Conservation (phyloP, 2,888 invertebrate genomes). For the Epistrophe eligans region DNA sequence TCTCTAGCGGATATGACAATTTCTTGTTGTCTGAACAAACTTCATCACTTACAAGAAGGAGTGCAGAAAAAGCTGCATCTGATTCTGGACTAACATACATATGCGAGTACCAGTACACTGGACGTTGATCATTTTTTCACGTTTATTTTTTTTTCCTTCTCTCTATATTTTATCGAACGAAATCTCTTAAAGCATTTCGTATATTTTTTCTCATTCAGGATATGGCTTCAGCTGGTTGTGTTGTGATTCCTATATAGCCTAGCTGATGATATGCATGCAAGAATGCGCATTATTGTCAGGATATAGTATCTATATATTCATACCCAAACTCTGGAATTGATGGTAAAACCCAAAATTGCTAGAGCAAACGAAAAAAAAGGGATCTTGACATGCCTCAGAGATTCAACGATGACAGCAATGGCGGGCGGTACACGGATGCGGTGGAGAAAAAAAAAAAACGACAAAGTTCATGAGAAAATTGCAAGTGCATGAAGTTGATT, state of each 20-base stretch:
- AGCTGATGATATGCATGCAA: slow-evolving; percentile 1
- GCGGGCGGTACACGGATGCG: neutral
- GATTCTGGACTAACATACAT: neutral
- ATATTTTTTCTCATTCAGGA: neutral
- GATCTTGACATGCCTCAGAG: slow-evolving; percentile 29
- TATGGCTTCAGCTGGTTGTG: neutral
- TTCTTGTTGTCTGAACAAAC: slow-evolving; percentile 8
- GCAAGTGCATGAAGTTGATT: slow-evolving; percentile 33
- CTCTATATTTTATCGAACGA: slow-evolving; percentile 2
- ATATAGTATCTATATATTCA: slow-evolving; percentile 6
- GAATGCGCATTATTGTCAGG: slow-evolving; percentile 9
- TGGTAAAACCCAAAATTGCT: neutral
- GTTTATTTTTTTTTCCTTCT: neutral
- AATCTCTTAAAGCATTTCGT: neutral
- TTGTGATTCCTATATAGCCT: neutral
- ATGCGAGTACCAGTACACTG: no score
- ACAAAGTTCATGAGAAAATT: slow-evolving; percentile 29
- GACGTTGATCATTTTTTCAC: neutral
- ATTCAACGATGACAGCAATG: neutral
- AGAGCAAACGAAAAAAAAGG: slow-evolving; percentile 23
- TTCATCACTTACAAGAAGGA: neutral
- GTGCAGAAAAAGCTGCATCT: slow-evolving; percentile 7
- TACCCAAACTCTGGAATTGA: slow-evolving; percentile 18
- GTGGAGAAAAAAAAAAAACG: neutral
- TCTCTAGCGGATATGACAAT: neutral